Conservation (phyloP, 2,888 invertebrate genomes). For the Drosophila putrida region DNA sequence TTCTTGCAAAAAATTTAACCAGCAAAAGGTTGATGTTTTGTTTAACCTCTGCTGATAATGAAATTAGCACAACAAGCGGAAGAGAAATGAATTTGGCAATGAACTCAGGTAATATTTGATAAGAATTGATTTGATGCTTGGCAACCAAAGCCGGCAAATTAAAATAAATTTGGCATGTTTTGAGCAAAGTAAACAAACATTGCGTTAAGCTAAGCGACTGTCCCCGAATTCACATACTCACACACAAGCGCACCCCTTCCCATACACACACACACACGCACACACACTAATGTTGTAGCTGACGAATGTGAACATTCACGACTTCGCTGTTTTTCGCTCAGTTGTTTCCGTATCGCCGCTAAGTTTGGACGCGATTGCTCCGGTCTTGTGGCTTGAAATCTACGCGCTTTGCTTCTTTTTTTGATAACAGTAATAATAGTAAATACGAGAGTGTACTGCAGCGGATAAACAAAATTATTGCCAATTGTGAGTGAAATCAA, state of each 20-base stretch:
- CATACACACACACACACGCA: slow-evolving; percentile 7
- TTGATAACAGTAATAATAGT: slow-evolving; percentile 47
- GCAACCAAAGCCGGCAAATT: slow-evolving; percentile 49
- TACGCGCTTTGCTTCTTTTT: slow-evolving; percentile 39
- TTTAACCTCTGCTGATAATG: background rate
- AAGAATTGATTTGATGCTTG: slow-evolving; percentile 34
- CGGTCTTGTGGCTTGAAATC: slow-evolving; percentile 29
- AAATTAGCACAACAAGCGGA: background rate
- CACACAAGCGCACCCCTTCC: background rate
- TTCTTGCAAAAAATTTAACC: background rate
- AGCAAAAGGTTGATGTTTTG: background rate
- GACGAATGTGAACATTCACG: slow-evolving; percentile 58
- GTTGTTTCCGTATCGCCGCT: slow-evolving; percentile 68
- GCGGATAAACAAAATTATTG: slow-evolving; percentile 36
- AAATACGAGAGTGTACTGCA: slow-evolving; percentile 37
- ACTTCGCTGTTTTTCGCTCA: slow-evolving; percentile 58
- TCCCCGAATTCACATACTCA: slow-evolving; percentile 1
- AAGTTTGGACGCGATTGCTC: slow-evolving; percentile 65
- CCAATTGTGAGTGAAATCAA: slow-evolving; percentile 55
- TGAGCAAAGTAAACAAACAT: slow-evolving; percentile 48
- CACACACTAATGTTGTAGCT: slow-evolving; percentile 10
- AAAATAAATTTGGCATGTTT: slow-evolving; percentile 40
- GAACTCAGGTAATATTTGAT: slow-evolving; percentile 22
- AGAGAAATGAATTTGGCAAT: background rate
- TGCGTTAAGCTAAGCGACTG: slow-evolving; percentile 19